These are phyloP conservation scores for Peucedramus taeniatus DNA, from an alignment of 2,113 vertebrate species.

Conservation along the genomic window DNA sequence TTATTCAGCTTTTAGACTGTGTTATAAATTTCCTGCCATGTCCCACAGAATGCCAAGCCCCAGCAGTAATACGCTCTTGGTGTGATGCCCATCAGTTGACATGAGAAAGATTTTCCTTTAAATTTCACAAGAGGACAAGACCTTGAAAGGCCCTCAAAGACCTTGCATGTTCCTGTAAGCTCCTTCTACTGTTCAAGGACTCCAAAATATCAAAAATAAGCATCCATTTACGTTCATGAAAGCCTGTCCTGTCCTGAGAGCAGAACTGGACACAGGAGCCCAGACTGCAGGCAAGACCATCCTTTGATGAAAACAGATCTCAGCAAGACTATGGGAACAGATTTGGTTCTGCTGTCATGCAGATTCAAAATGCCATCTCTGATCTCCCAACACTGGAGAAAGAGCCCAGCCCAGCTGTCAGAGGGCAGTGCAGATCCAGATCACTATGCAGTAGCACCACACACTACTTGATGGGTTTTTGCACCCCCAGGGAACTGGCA, in stretches of 20 bases:
- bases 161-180: neutral
- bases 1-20: neutral
- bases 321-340: neutral
- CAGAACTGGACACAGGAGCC: neutral
- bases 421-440: neutral
- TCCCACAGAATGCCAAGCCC: neutral
- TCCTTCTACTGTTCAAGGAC: neutral
- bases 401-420: neutral
- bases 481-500: neutral
- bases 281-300: neutral
- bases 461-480: neutral
- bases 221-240: neutral
- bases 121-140: neutral
- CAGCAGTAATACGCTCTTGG: neutral
- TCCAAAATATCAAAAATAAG: neutral
- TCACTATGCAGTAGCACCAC: neutral
- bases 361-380: neutral
- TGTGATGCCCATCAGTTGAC: neutral
- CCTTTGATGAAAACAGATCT: neutral
- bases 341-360: neutral
- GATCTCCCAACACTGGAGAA: neutral
- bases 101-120: neutral
- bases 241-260: neutral
- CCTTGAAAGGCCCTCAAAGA: neutral
- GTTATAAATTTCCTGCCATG: neutral